Evolutionary conservation across 1,140 invertebrate species (phyloP).

Genomic region (Aphaenogaster rudis): DNA sequence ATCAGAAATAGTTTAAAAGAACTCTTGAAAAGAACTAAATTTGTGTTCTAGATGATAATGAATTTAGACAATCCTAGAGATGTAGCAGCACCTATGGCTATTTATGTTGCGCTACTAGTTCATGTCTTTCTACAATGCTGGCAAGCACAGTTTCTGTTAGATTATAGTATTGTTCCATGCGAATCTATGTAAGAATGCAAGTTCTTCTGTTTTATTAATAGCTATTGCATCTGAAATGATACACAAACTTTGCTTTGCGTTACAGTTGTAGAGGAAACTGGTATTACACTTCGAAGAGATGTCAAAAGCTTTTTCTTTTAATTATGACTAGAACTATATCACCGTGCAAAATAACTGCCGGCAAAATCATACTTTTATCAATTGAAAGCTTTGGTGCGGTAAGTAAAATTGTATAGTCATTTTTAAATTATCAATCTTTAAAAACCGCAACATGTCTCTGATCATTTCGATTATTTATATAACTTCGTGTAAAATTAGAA

Average conservation of each 20-base stretch:
- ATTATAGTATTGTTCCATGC: constrained; percentile 76
- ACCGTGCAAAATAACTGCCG: constrained; percentile 35
- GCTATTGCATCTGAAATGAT: not conserved
- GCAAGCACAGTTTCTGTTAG: constrained; percentile 73
- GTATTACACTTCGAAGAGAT: constrained; percentile 40
- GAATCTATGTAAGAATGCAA: constrained; percentile 63
- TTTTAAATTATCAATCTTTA: not conserved
- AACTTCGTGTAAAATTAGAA: not conserved
- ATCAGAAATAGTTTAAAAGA: not conserved
- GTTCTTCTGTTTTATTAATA: not conserved
- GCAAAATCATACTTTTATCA: constrained; percentile 33
- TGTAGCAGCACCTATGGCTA: not conserved
- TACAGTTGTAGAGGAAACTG: constrained; percentile 29
- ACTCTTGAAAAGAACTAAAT: not conserved
- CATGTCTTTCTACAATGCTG: constrained; percentile 48
- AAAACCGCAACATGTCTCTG: not conserved
- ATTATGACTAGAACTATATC: constrained; percentile 44
- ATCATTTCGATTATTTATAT: not conserved
- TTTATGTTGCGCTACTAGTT: constrained; percentile 27
- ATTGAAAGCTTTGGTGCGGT: constrained; percentile 32
- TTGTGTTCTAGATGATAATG: constrained; percentile 19
- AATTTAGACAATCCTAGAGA: constrained; percentile 24
- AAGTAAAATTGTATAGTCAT: not conserved
- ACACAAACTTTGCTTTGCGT: not conserved
- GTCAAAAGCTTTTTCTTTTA: constrained; percentile 37